A percentile compares a stretch with the other conserved stretches of the same genome.
phyloP scores from a whole-genome alignment of 2,113 vertebrate species.

The Xyrauchen texanus region DNA sequence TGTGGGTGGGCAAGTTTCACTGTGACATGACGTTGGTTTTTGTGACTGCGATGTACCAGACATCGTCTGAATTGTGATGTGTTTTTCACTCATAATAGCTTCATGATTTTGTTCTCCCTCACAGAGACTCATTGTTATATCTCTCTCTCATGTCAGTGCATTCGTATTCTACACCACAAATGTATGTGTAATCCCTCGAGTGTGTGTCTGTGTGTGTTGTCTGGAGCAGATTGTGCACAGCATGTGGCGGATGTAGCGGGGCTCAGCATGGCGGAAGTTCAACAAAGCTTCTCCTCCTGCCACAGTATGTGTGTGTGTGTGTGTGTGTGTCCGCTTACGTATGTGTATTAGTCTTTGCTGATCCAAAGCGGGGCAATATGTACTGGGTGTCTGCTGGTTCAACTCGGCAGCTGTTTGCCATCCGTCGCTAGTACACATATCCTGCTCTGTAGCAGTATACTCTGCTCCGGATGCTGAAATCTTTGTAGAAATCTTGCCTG shows the following conservation, averaged over 20 bases:
- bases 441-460: slow-evolving; percentile 35
- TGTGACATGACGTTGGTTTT: too few species aligned
- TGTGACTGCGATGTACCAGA: too few species aligned
- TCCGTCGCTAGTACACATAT: slow-evolving; percentile 39
- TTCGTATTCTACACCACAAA: slow-evolving; percentile 52
- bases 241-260: slow-evolving; percentile 55
- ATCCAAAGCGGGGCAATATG: slow-evolving; percentile 30
- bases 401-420: slow-evolving; percentile 51
- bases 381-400: slow-evolving; percentile 41
- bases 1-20: too few species aligned
- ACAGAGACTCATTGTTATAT: slow-evolving; percentile 49
- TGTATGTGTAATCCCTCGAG: slow-evolving; percentile 48
- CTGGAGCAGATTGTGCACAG: slow-evolving; percentile 57
- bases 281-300: slow-evolving; percentile 54
- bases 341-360: slow-evolving; percentile 2
- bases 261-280: slow-evolving; percentile 52
- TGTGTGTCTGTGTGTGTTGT: slow-evolving; percentile 9
- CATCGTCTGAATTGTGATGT: background rate
- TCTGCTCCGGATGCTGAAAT: slow-evolving; percentile 24
- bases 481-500: background rate
- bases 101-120: slow-evolving; percentile 44
- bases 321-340: slow-evolving; percentile 12
- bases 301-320: slow-evolving; percentile 42
- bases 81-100: slow-evolving; percentile 48
- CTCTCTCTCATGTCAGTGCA: slow-evolving; percentile 39